A percentile compares a stretch with the other conserved stretches of the same genome.
These are phyloP conservation scores for Drosophila paracracens DNA, from an alignment of 2,888 invertebrate genomes.

Conservation along the genomic window DNA sequence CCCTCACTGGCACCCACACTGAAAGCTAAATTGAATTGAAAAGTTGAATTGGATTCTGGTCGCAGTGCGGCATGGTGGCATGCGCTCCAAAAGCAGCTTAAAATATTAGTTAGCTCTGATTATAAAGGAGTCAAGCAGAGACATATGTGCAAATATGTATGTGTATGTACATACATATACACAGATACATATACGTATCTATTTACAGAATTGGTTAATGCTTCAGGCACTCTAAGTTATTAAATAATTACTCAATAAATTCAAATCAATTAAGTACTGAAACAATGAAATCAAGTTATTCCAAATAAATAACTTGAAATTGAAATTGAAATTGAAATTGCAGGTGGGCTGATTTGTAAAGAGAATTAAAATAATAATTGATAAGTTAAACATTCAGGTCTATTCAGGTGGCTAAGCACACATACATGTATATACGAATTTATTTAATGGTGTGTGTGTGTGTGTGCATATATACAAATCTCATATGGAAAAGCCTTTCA, in stretches of 20 bases:
- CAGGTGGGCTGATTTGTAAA: not conserved
- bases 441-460: not conserved
- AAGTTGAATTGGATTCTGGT: slow-evolving; percentile 58
- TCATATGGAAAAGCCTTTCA: slow-evolving; percentile 17
- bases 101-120: slow-evolving; percentile 60
- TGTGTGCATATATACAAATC: not conserved
- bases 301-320: not conserved
- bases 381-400: not conserved
- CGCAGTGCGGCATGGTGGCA: slow-evolving; percentile 18
- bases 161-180: not conserved
- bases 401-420: not conserved
- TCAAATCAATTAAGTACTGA: not conserved
- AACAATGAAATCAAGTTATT: not conserved
- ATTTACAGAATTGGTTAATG: not conserved
- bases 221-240: not conserved
- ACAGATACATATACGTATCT: not conserved
- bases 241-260: not conserved
- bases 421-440: not conserved
- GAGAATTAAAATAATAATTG: not conserved
- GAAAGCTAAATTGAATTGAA: slow-evolving; percentile 52
- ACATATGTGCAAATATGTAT: not conserved
- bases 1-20: not conserved
- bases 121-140: slow-evolving; percentile 10
- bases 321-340: not conserved
- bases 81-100: slow-evolving; percentile 49